phyloP scores from a whole-genome alignment of 2,797 vertebrate species.

The Syngnathus acus region DNA sequence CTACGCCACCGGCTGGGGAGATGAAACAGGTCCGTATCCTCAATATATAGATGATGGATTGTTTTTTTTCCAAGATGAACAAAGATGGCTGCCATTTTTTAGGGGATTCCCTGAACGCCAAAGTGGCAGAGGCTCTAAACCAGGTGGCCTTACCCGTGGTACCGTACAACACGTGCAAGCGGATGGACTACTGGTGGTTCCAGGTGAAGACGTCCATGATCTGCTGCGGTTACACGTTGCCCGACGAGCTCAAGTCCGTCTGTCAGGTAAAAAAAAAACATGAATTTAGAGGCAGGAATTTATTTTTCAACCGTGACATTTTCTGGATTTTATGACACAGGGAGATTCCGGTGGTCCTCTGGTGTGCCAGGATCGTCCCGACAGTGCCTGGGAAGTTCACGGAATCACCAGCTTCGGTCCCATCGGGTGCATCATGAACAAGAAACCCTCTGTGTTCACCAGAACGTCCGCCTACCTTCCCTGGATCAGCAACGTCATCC shows the following conservation, averaged over 20 bases:
- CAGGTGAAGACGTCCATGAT: conserved; percentile 76
- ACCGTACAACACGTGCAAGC: conserved; percentile 66
- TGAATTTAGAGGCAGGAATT: background rate
- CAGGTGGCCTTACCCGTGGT: conserved; percentile 73
- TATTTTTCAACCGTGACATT: background rate
- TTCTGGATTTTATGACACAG: conserved; percentile 46
- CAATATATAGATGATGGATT: background rate
- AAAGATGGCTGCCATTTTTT: conserved; percentile 1
- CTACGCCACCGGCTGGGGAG: conserved; percentile 74
- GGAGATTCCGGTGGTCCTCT: conserved; percentile 74
- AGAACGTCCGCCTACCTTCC: conserved; percentile 66
- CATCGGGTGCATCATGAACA: conserved; percentile 74
- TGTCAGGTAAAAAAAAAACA: conserved; percentile 61
- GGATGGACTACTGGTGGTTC: conserved; percentile 77
- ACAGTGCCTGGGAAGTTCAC: conserved; percentile 64
- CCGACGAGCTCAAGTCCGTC: conserved; percentile 73
- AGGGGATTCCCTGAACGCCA: conserved; percentile 65
- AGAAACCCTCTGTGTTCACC: conserved; percentile 76
- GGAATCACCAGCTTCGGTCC: conserved; percentile 77
- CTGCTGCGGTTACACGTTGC: conserved; percentile 70
- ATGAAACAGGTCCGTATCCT: conserved; percentile 63
- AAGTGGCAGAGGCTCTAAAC: conserved; percentile 65
- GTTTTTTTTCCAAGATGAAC: background rate
- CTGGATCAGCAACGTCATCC: conserved; percentile 67
- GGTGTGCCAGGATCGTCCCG: conserved; percentile 62